phyloP scores from a whole-genome alignment of 2,113 vertebrate species.

The Nothocercus nigrocapillus region DNA sequence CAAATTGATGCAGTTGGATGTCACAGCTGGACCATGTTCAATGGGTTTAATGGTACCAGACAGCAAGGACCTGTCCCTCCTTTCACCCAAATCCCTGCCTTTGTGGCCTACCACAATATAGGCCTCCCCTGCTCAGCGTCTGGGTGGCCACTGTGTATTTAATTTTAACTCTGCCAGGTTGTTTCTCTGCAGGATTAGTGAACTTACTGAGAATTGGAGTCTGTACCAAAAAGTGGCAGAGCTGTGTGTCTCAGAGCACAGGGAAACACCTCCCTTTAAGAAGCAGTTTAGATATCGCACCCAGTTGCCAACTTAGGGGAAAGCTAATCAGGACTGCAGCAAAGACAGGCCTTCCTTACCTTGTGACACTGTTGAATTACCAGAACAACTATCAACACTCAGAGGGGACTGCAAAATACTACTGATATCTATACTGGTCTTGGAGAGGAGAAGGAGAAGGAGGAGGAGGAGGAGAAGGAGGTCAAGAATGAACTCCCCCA shows the following conservation, averaged over 20 bases:
- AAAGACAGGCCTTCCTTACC: neutral
- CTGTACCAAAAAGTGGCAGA: no score
- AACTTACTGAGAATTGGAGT: no score
- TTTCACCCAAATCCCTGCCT: neutral
- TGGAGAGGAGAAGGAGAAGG: neutral
- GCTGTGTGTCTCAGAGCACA: no score
- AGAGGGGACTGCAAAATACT: neutral
- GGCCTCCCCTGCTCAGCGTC: no score
- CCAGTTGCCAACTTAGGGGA: neutral
- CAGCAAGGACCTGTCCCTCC: neutral
- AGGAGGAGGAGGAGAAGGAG: neutral
- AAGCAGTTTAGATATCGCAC: neutral
- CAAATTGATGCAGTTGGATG: neutral
- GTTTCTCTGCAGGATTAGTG: no score
- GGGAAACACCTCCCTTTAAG: neutral
- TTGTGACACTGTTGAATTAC: neutral
- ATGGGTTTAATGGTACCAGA: neutral
- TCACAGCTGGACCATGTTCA: neutral
- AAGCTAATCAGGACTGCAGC: fast-evolving
- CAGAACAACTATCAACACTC: neutral
- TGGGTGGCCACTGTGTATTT: no score
- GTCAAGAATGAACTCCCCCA: no score
- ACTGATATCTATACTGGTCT: neutral
- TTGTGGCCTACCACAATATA: neutral
- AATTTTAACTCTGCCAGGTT: no score